Percentiles rank a stretch among this genome's conserved stretches.
These are phyloP conservation scores for Suillia variegata DNA, from an alignment of 2,888 invertebrate species.

Conservation along the genomic window DNA sequence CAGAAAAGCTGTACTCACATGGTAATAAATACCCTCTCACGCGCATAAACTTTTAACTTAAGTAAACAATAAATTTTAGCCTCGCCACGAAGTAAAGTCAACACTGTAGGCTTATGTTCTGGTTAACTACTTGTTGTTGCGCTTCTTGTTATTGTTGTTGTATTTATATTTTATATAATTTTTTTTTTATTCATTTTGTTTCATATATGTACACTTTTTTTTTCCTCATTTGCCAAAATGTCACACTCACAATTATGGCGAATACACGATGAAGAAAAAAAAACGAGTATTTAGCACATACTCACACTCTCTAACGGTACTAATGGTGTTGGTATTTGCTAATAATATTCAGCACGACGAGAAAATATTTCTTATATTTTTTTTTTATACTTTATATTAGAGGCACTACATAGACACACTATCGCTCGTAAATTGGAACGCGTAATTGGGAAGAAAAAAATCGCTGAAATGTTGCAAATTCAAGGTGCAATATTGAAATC, in stretches of 20 bases:
- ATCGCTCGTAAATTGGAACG: slow-evolving; percentile 3
- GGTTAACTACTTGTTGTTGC: slow-evolving; percentile 1
- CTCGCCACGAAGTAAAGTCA: no score
- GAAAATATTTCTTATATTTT: neutral
- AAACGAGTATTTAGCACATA: neutral
- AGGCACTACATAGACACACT: neutral
- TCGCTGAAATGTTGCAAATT: slow-evolving; percentile 24
- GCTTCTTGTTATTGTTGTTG: slow-evolving; percentile 11
- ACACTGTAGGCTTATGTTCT: neutral
- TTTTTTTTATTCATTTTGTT: no score
- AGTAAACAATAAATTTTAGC: no score
- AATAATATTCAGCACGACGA: neutral
- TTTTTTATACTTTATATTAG: slow-evolving; percentile 4
- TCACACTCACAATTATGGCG: slow-evolving; percentile 6
- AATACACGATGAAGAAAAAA: slow-evolving; percentile 2
- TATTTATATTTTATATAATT: no score
- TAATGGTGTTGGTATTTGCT: slow-evolving; percentile 4
- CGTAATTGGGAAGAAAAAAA: slow-evolving; percentile 15
- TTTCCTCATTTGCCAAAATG: slow-evolving; percentile 7
- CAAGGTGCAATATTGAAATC: slow-evolving; percentile 19
- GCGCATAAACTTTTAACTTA: no score
- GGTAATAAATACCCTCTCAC: no score
- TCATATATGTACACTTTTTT: no score
- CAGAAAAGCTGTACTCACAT: no score
- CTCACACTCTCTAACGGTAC: slow-evolving; percentile 10